Evolutionary conservation across 2,113 vertebrate genomes (phyloP).

Genomic region (Nesospiza acunhae): DNA sequence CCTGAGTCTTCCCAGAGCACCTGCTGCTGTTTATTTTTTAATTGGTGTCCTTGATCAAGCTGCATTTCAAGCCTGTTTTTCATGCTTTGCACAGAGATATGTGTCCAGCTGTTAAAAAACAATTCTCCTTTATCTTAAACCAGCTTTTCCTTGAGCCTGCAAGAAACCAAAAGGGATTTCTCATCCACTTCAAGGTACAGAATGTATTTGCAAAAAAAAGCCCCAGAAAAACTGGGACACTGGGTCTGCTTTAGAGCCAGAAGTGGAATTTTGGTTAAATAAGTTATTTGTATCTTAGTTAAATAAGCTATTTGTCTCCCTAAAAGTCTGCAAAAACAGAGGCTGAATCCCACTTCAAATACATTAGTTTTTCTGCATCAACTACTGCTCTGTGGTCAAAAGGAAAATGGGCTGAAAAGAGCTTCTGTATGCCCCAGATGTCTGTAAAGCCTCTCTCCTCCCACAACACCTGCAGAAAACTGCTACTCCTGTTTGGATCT

Average conservation of each 20-base stretch:
- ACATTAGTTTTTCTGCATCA: not conserved
- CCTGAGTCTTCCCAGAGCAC: not conserved
- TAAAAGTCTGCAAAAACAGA: not conserved
- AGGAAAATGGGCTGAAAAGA: not conserved
- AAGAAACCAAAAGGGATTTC: not conserved
- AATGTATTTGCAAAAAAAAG: not conserved
- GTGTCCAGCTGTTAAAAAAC: not conserved
- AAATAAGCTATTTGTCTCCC: not conserved
- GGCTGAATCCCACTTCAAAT: not conserved
- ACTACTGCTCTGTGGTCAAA: not conserved
- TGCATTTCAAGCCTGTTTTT: not conserved
- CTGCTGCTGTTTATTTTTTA: slow-evolving; percentile 5
- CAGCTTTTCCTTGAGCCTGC: not conserved
- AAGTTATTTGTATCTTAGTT: not conserved
- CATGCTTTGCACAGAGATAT: not conserved
- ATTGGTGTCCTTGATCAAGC: not conserved
- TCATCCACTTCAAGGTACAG: not conserved
- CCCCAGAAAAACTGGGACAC: not conserved
- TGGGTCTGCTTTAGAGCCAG: not conserved
- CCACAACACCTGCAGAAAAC: not conserved
- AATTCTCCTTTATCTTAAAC: slow-evolving; percentile 14
- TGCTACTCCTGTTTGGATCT: not conserved
- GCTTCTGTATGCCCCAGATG: not conserved
- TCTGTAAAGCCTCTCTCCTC: not conserved
- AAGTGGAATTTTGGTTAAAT: not conserved